Evolutionary conservation across 2,797 vertebrate species (phyloP).

Genomic region (Danio choprae): DNA sequence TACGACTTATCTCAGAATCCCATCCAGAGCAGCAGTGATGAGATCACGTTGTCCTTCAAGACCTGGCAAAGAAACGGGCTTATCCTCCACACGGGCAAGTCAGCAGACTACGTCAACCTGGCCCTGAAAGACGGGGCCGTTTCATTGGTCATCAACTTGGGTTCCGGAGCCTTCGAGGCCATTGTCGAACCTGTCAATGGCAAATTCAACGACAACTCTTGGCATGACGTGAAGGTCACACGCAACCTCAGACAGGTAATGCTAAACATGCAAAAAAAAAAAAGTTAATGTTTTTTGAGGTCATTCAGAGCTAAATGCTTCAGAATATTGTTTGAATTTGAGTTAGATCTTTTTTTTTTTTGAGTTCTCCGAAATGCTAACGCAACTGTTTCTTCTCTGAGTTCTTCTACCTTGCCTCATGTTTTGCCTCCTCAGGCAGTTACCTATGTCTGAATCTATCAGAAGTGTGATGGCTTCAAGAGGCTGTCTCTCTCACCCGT

Average conservation of each 20-base stretch:
- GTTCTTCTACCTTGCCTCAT: conserved; percentile 53
- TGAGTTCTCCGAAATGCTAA: conserved; percentile 31
- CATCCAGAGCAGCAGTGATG: conserved; percentile 98
- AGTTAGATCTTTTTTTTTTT: neutral
- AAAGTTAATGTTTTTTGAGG: neutral
- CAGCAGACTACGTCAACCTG: conserved; percentile 97
- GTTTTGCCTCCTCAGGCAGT: conserved; percentile 50
- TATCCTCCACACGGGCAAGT: conserved; percentile 97
- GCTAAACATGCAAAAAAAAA: conserved; percentile 19
- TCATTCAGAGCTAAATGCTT: neutral
- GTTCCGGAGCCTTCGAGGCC: conserved; percentile 97
- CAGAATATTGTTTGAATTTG: conserved; percentile 4
- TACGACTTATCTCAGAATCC: conserved; percentile 98
- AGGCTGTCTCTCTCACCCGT: conserved; percentile 43
- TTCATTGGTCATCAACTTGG: conserved; percentile 96
- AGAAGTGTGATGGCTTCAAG: conserved; percentile 57
- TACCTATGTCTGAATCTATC: conserved; percentile 60
- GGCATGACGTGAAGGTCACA: conserved; percentile 98
- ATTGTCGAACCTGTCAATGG: conserved; percentile 96
- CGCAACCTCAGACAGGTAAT: conserved; percentile 98
- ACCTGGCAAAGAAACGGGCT: conserved; percentile 97
- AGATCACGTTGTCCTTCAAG: conserved; percentile 98
- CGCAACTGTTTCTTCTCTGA: conserved; percentile 39
- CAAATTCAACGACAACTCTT: conserved; percentile 97
- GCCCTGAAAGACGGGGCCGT: conserved; percentile 96